Percentiles rank a stretch among this genome's conserved stretches.
Conservation (phyloP, 2,113 vertebrate species). For the Typhlomys cinereus region DNA sequence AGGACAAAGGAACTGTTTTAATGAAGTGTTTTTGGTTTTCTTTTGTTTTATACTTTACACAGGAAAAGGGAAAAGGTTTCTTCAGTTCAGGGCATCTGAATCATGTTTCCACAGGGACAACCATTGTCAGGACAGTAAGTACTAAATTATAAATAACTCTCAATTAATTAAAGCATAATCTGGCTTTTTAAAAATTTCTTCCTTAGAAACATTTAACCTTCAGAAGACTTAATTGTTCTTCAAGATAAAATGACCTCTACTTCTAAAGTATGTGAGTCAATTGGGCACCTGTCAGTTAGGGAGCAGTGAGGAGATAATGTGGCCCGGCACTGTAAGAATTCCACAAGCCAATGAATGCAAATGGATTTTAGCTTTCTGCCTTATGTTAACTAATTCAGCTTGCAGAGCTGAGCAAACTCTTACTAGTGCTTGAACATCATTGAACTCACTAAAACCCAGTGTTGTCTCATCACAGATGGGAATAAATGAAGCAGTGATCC, state of each 20-base stretch:
- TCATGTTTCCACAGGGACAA: constrained; percentile 89
- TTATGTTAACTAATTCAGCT: constrained; percentile 10
- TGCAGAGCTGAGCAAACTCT: constrained; percentile 55
- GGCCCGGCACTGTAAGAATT: constrained; percentile 64
- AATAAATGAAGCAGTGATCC: neutral
- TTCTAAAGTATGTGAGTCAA: constrained; percentile 76
- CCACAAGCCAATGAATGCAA: constrained; percentile 65
- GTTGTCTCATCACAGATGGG: neutral
- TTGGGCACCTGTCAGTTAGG: constrained; percentile 71
- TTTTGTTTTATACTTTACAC: constrained; percentile 87
- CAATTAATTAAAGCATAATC: constrained; percentile 78
- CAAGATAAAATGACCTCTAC: constrained; percentile 65
- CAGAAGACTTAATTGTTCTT: constrained; percentile 77
- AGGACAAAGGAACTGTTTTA: constrained; percentile 85
- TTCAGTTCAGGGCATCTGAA: constrained; percentile 85
- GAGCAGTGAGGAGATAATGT: constrained; percentile 71
- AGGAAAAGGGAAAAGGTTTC: constrained; percentile 90
- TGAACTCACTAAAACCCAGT: neutral
- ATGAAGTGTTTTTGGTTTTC: constrained; percentile 84
- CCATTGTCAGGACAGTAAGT: constrained; percentile 86
- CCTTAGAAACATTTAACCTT: constrained; percentile 77
- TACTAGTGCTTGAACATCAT: constrained; percentile 47
- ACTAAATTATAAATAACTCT: constrained; percentile 87
- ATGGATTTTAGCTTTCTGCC: constrained; percentile 74
- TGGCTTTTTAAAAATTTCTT: constrained; percentile 45